Percentiles rank a stretch among this genome's conserved stretches.
phyloP scores from a whole-genome alignment of 1,140 invertebrate species.

The Drosophila nigromelanica region DNA sequence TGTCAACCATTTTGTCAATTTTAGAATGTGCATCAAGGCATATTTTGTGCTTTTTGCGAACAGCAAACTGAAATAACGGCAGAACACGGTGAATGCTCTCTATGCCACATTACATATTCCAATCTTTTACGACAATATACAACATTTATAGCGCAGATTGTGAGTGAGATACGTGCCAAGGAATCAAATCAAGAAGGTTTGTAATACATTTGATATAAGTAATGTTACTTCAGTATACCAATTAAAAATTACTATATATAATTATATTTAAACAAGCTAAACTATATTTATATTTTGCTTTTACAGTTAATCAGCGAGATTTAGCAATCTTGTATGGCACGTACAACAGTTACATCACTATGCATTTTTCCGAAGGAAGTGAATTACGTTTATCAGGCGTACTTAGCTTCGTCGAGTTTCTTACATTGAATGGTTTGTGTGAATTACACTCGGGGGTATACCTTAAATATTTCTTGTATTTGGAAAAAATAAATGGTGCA shows the following conservation, averaged over 20 bases:
- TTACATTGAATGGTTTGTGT: conserved; percentile 45
- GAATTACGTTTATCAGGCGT: conserved; percentile 28
- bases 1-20: neutral
- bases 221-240: too few relatives aligned
- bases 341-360: conserved; percentile 45
- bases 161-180: conserved; percentile 4
- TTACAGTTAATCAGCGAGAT: conserved; percentile 18
- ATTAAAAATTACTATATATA: too few relatives aligned
- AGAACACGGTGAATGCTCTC: neutral
- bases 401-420: conserved; percentile 46
- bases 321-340: conserved; percentile 46
- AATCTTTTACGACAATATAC: conserved; percentile 1
- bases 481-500: too few relatives aligned
- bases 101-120: conserved; percentile 15
- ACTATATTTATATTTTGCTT: neutral
- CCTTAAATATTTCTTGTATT: too few relatives aligned
- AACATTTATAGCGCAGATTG: conserved; percentile 14
- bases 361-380: conserved; percentile 40
- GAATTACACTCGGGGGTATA: neutral
- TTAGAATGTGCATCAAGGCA: conserved; percentile 10
- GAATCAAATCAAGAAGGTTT: conserved; percentile 12
- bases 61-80: conserved; percentile 2
- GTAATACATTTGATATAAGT: neutral
- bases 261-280: too few relatives aligned
- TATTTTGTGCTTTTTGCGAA: conserved; percentile 16